Base-by-base conservation (phyloP, 2,797 vertebrate genomes). In the Hylomyscus alleni region DNA sequence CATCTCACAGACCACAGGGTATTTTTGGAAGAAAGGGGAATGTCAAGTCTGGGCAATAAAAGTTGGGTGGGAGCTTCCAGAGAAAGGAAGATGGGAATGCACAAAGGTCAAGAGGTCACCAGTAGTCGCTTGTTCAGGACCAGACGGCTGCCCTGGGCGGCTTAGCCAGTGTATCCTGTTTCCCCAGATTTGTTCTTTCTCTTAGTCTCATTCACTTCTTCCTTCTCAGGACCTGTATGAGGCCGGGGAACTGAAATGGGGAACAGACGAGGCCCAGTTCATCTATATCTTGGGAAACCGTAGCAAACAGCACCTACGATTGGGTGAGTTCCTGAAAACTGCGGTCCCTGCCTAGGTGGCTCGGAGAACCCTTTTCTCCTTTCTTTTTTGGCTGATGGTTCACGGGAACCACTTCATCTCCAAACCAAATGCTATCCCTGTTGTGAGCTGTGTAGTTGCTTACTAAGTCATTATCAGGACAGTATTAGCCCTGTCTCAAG, bases 201-300 rank as follows among this genome's bases (percentile, higher is more conserved):
- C 5, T 29, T 9, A 77, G 26, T 34, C 20, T 31, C 20, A 62
- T 24, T 4, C 19, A 50, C 26, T 6, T 85, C 88, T 95, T 96
- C 91, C 73, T 37, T 65, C 77, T 13, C 77, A 99, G 99, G 99
- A 99, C 88, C 98, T 99, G 89, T 99, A 98, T 7, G 99, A 99
- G 93, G 99, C 99, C 0, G 99, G 99, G 0, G 99, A 99, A 96
- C 98, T 99, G 97, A 99, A 99, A 98, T 99, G 99, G 99, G 99
- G 99, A 89, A 99, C 99, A 0, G 99, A 99, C 0, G 99, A 99
- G 97, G 99, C 99, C 91, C 99, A 99, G 98, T 99, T 99, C 98
- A 99, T 99, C 98, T 99, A 99, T 98, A 99, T 99, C 97, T 98
- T 99, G 97, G 99, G 99, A 98, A 99, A 99, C 98, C 99, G 99